A percentile compares a stretch with the other conserved stretches of the same genome.
These are phyloP conservation scores for Epinephelus coioides DNA, from an alignment of 2,797 vertebrate species.

Conservation along the genomic window DNA sequence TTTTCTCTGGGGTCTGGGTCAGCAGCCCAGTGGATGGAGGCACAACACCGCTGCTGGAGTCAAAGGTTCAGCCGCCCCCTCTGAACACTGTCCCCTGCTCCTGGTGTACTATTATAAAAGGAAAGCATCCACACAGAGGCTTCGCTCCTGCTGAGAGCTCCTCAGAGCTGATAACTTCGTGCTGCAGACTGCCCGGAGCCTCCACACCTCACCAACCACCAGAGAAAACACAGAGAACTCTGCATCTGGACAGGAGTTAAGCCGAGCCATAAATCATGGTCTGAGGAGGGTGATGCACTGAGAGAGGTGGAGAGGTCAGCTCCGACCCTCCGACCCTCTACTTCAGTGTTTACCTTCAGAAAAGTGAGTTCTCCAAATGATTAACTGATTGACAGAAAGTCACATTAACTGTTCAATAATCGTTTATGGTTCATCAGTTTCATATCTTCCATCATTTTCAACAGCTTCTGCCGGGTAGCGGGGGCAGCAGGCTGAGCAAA, in stretches of 20 bases:
- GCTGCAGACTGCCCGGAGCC: constrained; percentile 76
- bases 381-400: neutral
- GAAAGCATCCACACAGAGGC: constrained; percentile 8
- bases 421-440: neutral
- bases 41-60: too few species aligned
- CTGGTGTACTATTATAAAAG: constrained; percentile 9
- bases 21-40: too few species aligned
- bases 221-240: constrained; percentile 59
- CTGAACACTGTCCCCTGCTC: neutral
- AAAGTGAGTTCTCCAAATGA: too few species aligned
- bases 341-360: constrained; percentile 63
- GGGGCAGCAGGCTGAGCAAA: too few species aligned
- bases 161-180: constrained; percentile 60
- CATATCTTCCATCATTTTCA: too few species aligned
- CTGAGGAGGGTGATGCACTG: constrained; percentile 54
- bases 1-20: too few species aligned
- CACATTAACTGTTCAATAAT: neutral
- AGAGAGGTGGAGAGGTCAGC: constrained; percentile 53
- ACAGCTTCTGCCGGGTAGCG: too few species aligned
- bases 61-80: neutral
- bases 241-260: constrained; percentile 83
- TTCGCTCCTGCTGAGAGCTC: constrained; percentile 29
- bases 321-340: constrained; percentile 44
- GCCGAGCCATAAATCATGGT: constrained; percentile 71
- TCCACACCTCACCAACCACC: constrained; percentile 54